Base-by-base conservation (phyloP, 2,888 invertebrate species). In the Helicoverpa assulta region DNA sequence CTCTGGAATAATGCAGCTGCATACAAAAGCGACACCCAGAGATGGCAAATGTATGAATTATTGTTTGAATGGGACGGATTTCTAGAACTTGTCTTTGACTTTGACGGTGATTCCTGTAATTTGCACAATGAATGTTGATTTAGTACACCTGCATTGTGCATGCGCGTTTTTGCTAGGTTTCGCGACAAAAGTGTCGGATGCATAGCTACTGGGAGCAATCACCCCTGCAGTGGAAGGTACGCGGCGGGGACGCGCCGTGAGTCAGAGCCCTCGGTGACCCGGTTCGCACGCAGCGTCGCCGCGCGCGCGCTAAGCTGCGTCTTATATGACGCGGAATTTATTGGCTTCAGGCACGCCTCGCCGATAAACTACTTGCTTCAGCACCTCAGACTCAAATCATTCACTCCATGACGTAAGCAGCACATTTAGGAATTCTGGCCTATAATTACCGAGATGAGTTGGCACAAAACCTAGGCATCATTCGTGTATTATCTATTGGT, bases 181-280 rank as follows among this genome's bases (percentile, higher is more conserved):
- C 65, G 71, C 68, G 67, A 72, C 72, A 76, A 81, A 75, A 83
- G 81, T 76, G 73, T 80, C 61, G 80, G 58, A 54, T 76, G 70
- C 68, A 73, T 67, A 63, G 76, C 21, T 58, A 64, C 73, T 57
- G 69, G 66, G 70, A 80, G 84, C 83, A 84, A 76, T 85, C 85
- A 84, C 82, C 85, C 80, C 72, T 85, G 74, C 69, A 76, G 58
- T 70, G 72, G 63, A 73, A 84, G 82, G 84, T 76, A 82, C 64
- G 69, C 72, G 71, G 75, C 56, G 77, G 71, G 80, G 73, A 77
- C 83, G 78, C 76, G 76, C 33, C 64, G 83, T 89, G 88, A 90
- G 83, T 88, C 87, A 87, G 82, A 85, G 82, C 82, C 86, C 85
- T 85, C 85, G 71, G 85, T 93, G 93, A 92, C 93, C 92, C 89